Conservation (phyloP, 2,888 invertebrate genomes). For the Epinotia bilunana region DNA sequence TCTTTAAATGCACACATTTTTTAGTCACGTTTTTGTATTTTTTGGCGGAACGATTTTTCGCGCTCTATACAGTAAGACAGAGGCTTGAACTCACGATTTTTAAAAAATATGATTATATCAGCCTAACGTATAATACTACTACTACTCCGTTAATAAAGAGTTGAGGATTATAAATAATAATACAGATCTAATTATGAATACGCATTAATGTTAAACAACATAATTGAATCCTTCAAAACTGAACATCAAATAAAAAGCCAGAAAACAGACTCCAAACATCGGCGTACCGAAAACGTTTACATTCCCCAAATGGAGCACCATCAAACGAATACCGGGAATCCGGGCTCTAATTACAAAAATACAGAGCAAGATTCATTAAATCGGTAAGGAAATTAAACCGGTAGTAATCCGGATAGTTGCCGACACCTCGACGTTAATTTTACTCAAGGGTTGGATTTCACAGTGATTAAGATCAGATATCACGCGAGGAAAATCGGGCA, state of each 20-base stretch:
- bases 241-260: constrained; percentile 44
- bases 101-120: no score
- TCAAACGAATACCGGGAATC: constrained; percentile 52
- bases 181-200: constrained; percentile 23
- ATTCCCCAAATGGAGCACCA: constrained; percentile 48
- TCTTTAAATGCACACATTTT: no score
- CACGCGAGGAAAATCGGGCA: constrained; percentile 14
- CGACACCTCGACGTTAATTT: constrained; percentile 45
- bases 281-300: constrained; percentile 47
- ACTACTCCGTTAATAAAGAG: constrained; percentile 1
- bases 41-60: no score
- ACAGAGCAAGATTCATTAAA: constrained; percentile 52
- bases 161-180: constrained; percentile 10
- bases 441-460: constrained; percentile 37
- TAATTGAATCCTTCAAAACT: constrained; percentile 38
- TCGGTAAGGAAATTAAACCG: constrained; percentile 56
- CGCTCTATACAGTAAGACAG: no score
- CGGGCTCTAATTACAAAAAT: constrained; percentile 56
- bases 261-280: constrained; percentile 44
- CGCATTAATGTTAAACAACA: constrained; percentile 28
- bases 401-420: constrained; percentile 53
- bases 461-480: constrained; percentile 34
- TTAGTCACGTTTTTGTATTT: no score
- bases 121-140: no score
- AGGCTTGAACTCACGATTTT: no score